A percentile compares a stretch with the other conserved stretches of the same genome.
phyloP scores from a whole-genome alignment of 2,888 invertebrate species.

The Dione juno region DNA sequence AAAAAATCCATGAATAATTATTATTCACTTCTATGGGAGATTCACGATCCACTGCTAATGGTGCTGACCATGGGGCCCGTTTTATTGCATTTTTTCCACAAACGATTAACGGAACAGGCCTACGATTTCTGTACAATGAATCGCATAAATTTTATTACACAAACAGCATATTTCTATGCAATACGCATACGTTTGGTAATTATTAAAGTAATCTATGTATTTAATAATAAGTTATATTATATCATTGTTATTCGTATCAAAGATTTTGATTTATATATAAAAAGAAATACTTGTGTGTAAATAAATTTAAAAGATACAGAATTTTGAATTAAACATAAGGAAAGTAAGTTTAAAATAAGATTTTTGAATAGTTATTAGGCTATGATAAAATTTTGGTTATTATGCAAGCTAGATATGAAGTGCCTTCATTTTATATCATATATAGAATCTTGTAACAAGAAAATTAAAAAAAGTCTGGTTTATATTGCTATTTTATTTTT shows the following conservation, averaged over 20 bases:
- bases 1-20: constrained; percentile 73
- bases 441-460: too few species aligned
- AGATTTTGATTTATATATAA: neutral
- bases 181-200: constrained; percentile 56
- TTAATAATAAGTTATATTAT: neutral
- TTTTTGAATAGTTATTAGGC: too few species aligned
- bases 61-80: constrained; percentile 62
- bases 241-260: neutral
- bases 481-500: neutral
- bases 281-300: too few species aligned
- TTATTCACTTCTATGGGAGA: constrained; percentile 66
- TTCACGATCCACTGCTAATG: constrained; percentile 75
- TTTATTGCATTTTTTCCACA: constrained; percentile 73
- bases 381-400: too few species aligned
- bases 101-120: constrained; percentile 76
- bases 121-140: constrained; percentile 76
- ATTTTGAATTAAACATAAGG: too few species aligned
- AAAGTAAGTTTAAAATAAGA: too few species aligned
- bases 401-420: too few species aligned
- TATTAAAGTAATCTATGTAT: constrained; percentile 15
- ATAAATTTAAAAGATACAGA: neutral
- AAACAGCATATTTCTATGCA: constrained; percentile 65
- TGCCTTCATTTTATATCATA: too few species aligned
- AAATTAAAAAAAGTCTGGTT: too few species aligned
- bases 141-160: constrained; percentile 76